phyloP scores from a whole-genome alignment of 1,140 invertebrate genomes.

The Drosophila gunungcola region DNA sequence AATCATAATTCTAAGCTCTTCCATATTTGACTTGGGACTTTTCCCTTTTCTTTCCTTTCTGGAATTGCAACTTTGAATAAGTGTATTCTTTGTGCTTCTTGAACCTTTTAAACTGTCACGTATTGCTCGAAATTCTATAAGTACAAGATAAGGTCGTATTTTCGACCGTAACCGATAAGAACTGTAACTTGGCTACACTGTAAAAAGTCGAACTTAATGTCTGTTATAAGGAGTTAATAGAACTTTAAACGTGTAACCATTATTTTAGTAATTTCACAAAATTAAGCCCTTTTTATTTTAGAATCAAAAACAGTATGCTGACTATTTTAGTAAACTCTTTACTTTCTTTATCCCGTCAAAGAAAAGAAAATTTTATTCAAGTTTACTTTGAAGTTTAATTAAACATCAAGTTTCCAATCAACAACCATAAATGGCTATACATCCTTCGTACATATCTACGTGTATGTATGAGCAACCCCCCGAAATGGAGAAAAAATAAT shows the following conservation, averaged over 20 bases:
- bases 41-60: neutral
- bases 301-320: neutral
- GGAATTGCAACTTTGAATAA: neutral
- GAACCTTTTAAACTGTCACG: slow-evolving; percentile 25
- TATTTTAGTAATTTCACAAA: neutral
- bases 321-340: neutral
- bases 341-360: neutral
- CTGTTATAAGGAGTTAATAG: neutral
- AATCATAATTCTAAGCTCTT: neutral
- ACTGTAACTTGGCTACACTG: slow-evolving; percentile 37
- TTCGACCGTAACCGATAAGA: slow-evolving; percentile 50
- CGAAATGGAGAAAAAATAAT: slow-evolving; percentile 21
- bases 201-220: neutral
- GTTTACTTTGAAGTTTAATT: slow-evolving; percentile 40
- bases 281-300: neutral
- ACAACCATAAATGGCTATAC: slow-evolving; percentile 11
- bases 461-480: slow-evolving; percentile 25
- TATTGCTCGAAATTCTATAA: slow-evolving; percentile 25
- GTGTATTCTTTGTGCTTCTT: neutral
- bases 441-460: neutral
- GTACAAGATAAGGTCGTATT: slow-evolving; percentile 44
- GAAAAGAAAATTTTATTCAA: neutral
- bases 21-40: too few relatives aligned
- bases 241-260: too few relatives aligned
- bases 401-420: slow-evolving; percentile 51